phyloP scores from a whole-genome alignment of 2,797 vertebrate genomes.

The Acanthurus tractus region DNA sequence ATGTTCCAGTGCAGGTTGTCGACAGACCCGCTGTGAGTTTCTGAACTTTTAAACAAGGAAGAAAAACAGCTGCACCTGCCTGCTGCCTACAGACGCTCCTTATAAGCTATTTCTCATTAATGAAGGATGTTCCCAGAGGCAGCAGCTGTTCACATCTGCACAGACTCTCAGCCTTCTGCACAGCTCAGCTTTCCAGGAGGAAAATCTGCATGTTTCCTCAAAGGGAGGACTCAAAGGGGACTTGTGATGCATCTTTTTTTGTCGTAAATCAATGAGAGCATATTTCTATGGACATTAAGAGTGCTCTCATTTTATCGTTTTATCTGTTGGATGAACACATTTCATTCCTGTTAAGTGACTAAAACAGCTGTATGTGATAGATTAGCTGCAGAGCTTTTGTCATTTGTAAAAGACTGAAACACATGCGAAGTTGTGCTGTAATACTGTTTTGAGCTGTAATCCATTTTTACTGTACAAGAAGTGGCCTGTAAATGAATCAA shows the following conservation, averaged over 20 bases:
- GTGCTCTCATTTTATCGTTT: constrained; percentile 59
- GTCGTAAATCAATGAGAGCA: constrained; percentile 64
- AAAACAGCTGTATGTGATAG: constrained; percentile 84
- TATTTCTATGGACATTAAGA: constrained; percentile 71
- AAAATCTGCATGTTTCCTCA: constrained; percentile 38
- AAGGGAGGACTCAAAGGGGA: constrained; percentile 51
- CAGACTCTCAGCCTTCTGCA: constrained; percentile 48
- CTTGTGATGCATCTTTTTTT: constrained; percentile 64
- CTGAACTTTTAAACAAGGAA: constrained; percentile 37
- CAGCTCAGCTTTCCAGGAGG: constrained; percentile 41
- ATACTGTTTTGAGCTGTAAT: constrained; percentile 70
- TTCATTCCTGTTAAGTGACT: constrained; percentile 68
- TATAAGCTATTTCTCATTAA: constrained; percentile 67
- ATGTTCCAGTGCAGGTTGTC: constrained; percentile 9
- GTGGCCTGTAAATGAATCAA: constrained; percentile 76
- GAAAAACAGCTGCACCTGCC: constrained; percentile 16
- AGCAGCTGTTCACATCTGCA: constrained; percentile 20
- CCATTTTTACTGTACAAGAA: constrained; percentile 79
- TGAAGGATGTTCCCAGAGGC: constrained; percentile 56
- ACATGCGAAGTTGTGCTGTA: constrained; percentile 67
- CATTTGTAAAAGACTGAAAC: constrained; percentile 76
- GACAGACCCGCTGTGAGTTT: not conserved
- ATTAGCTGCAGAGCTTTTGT: constrained; percentile 73
- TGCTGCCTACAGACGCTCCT: constrained; percentile 29
- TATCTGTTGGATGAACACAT: constrained; percentile 56